Evolutionary conservation across 2,113 vertebrate species (phyloP).

Genomic region (Heterochromis multidens): DNA sequence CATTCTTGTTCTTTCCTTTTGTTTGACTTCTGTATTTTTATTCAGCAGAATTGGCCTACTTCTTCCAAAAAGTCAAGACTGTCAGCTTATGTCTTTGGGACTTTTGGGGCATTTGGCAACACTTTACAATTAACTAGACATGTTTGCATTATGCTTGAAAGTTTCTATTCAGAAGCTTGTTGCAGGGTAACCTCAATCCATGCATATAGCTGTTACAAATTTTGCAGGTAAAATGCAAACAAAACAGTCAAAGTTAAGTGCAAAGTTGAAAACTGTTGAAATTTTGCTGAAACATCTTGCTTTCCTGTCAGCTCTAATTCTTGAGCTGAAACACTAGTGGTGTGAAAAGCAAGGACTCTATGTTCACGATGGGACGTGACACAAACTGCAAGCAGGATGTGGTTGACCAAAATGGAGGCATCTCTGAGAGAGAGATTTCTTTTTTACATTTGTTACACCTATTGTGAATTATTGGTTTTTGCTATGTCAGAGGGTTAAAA

Average conservation of each 20-base stretch:
- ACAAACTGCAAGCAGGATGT: constrained; percentile 75
- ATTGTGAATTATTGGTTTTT: constrained; percentile 4
- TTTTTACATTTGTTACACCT: constrained; percentile 17
- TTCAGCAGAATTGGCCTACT: background rate
- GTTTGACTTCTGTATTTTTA: constrained; percentile 20
- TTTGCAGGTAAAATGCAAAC: background rate
- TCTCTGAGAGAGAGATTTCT: constrained; percentile 32
- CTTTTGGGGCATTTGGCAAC: background rate
- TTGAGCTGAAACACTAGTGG: background rate
- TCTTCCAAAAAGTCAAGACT: background rate
- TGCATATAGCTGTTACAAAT: background rate
- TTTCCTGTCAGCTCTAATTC: background rate
- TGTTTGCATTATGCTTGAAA: background rate
- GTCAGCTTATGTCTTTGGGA: background rate
- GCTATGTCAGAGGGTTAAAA: background rate
- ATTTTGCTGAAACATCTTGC: background rate
- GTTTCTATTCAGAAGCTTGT: background rate
- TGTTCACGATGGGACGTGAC: constrained; percentile 49
- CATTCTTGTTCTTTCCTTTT: constrained; percentile 13
- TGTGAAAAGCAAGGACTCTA: constrained; percentile 51
- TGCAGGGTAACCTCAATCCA: background rate
- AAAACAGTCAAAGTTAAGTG: background rate
- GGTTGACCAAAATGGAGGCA: constrained; percentile 72
- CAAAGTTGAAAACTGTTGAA: background rate
- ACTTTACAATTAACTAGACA: background rate